Evolutionary conservation across 2,888 invertebrate species (phyloP), one percentile per base, ranked within the genome.

Genomic region (Hemicrepidius hirtus): DNA sequence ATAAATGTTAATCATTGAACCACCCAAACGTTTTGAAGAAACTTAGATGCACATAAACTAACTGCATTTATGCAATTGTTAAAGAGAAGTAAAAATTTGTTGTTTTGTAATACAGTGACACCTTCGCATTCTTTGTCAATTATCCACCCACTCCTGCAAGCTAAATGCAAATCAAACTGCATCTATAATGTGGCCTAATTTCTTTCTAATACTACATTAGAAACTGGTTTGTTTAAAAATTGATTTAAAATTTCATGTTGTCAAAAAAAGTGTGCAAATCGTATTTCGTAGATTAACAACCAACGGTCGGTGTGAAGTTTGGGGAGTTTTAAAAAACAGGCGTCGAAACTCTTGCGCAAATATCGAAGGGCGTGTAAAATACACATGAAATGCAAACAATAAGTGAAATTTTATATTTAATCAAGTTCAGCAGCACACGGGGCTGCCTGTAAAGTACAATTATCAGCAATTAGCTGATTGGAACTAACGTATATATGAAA

Each of bases 381-480:
- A 76, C 75, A 77, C 76, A 78, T 53, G 75, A 72, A 78, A 79
- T 76, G 80, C 82, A 82, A 82, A 81, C 81, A 82, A 78, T 80
- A 82, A 80, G 79, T 80, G 80, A 81, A 80, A 82, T 82, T 83
- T 82, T 81, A 82, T 82, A 82, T 82, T 82, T 81, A 82, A 83
- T 82, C 80, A 81, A 80, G 78, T 77, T 76, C 78, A 73, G 76
- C 75, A 72, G 76, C 75, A 74, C 79, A 77, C 79, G 79, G n/a
- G n/a, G 80, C 77, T 80, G 75, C 79, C 75, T 75, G 80, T 79
- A 79, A 78, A 82, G 77, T 77, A 78, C 80, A 83, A 82, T 84
- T 83, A 81, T 81, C 78, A 79, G 80, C 84, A 84, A 84, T 84
- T 84, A 83, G 83, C 81, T 84, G 84, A 84, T 84, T 84, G 84